phyloP scores from a whole-genome alignment of 2,888 invertebrate species.

The Caenorhabditis virilis region DNA sequence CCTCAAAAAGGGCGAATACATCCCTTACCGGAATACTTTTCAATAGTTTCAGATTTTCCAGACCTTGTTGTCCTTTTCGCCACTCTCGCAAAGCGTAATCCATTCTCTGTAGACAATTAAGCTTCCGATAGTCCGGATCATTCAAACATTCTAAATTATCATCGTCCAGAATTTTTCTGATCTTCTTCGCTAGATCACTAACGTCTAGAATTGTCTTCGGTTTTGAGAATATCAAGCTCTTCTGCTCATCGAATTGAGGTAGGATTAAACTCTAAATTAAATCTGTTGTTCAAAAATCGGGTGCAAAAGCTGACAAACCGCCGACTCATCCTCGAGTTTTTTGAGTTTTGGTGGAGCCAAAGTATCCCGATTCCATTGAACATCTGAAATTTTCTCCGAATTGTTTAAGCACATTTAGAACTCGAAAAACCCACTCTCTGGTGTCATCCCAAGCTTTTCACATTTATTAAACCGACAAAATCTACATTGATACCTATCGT shows the following conservation, averaged over 20 bases:
- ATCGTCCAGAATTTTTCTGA: conserved; percentile 1
- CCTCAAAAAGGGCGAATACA: neutral
- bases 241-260: conserved; percentile 14
- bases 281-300: too few relatives aligned
- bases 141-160: neutral
- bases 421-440: conserved; percentile 24
- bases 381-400: conserved; percentile 12
- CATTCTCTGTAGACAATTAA: conserved; percentile 18
- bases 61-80: conserved; percentile 10
- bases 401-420: neutral
- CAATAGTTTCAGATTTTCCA: neutral
- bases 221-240: conserved; percentile 19
- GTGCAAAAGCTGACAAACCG: too few relatives aligned
- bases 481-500: conserved; percentile 34
- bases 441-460: conserved; percentile 37
- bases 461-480: conserved; percentile 43
- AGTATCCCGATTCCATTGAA: conserved; percentile 43
- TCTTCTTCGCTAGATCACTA: conserved; percentile 5
- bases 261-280: neutral
- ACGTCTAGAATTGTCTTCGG: conserved; percentile 23
- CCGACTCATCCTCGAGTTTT: neutral
- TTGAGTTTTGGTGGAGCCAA: conserved; percentile 5
- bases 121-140: neutral
- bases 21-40: neutral
- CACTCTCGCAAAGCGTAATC: conserved; percentile 27